Evolutionary conservation across 2,888 invertebrate species (phyloP).

Genomic region (Hyppa rectilinea): DNA sequence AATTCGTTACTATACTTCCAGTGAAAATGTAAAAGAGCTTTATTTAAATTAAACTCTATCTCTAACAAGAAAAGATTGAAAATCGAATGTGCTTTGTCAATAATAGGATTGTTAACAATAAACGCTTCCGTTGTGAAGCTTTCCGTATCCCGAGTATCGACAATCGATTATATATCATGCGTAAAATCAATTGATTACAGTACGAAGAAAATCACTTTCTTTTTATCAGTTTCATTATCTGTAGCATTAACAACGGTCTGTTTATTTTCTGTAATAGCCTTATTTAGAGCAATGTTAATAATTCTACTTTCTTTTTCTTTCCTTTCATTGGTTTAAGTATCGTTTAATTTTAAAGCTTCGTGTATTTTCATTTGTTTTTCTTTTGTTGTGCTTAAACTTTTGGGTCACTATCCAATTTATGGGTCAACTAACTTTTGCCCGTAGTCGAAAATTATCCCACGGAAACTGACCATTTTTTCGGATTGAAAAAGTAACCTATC

Average conservation of each 20-base stretch:
- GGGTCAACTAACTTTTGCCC: too few species aligned
- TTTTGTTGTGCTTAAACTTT: background rate
- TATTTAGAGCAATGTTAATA: conserved; percentile 64
- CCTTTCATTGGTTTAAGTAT: conserved; percentile 39
- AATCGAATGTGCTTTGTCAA: conserved; percentile 20
- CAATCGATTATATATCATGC: conserved; percentile 77
- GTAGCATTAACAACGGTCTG: conserved; percentile 75
- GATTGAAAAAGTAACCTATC: too few species aligned
- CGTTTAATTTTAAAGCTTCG: conserved; percentile 7
- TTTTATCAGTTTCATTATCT: conserved; percentile 70
- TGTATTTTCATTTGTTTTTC: background rate
- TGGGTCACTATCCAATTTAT: background rate
- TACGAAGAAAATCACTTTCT: conserved; percentile 68
- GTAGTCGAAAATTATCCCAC: too few species aligned
- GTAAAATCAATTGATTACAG: conserved; percentile 82
- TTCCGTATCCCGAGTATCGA: conserved; percentile 73
- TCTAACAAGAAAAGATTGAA: conserved; percentile 18
- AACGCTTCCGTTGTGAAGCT: conserved; percentile 72
- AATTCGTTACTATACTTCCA: conserved; percentile 32
- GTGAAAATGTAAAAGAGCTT: conserved; percentile 25
- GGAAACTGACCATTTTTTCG: too few species aligned
- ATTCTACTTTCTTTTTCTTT: conserved; percentile 62
- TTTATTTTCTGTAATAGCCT: conserved; percentile 74
- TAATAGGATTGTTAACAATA: conserved; percentile 57
- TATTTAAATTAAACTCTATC: conserved; percentile 28